Evolutionary conservation across 2,113 vertebrate species (phyloP), one percentile per base, ranked within the genome.

Genomic region (Phrynosoma blainvillii): DNA sequence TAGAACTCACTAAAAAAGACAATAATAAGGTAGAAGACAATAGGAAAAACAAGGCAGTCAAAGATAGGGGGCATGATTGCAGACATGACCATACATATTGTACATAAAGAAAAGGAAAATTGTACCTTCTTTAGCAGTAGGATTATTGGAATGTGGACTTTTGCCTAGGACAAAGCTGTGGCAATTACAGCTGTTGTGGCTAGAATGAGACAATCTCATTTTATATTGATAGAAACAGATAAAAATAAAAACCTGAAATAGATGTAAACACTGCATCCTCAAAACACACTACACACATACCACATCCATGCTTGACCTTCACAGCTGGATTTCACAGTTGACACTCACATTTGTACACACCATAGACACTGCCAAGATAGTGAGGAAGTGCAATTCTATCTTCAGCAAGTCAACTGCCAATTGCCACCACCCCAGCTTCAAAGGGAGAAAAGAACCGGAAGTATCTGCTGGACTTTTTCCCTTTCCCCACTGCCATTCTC

Each of bases 361-460:
- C 80, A 75, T 70, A 85, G 81, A 79, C 21, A 25, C 87, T 87
- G 87, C 82, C 82, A 89, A 74, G 40, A 42, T 78, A 47, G 76
- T 70, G 56, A 71, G 84, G 68, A 91, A 88, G 73, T 83, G 56
- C 82, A 84, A 30, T 77, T 30, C 32, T 91, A 0, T 84, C 85
- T 87, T 89, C 84, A 84, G 86, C 87, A 92, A 79, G 80, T 78
- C 85, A 88, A 84, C 47, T 47, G 47, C 47, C 47, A 47, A 47
- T 4, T 47, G 47, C 47, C 47, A 47, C 47, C 47, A 47, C 47
- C 47, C 47, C 7, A 7, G 47, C 47, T 4, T 6, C 47, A 5
- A 7, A 47, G 47, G 47, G 47, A 47, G 47, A 47, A 4, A 47
- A 47, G 47, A 47, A 47, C 47, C 7, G 4, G 47, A 5, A 47